Evolutionary conservation across 2,797 vertebrate species (phyloP).

Genomic region (Anableps anableps): DNA sequence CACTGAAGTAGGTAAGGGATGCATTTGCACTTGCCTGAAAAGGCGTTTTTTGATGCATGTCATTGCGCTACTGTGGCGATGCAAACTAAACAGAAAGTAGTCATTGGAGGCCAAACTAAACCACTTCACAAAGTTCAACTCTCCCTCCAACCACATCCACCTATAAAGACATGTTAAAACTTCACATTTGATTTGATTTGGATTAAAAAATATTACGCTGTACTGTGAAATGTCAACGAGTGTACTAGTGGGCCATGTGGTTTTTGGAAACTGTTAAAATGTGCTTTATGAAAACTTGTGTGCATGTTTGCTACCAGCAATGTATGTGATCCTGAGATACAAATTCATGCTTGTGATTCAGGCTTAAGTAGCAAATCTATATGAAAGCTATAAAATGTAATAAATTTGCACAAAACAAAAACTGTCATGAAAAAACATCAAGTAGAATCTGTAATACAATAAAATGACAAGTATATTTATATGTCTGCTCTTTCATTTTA

Average conservation of each 20-base stretch:
- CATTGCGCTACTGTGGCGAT: background rate
- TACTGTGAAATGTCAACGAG: background rate
- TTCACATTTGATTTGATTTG: background rate
- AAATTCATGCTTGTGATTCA: background rate
- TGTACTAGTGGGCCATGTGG: background rate
- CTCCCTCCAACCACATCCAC: background rate
- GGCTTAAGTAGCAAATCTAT: background rate
- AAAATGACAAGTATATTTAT: background rate
- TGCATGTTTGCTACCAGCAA: background rate
- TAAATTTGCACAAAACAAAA: background rate
- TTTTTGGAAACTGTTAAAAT: background rate
- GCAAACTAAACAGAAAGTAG: slow-evolving; percentile 15
- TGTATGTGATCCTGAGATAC: background rate
- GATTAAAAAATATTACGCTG: background rate
- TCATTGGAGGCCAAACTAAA: background rate
- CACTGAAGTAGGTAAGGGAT: background rate
- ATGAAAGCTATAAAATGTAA: background rate
- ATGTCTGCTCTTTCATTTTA: background rate
- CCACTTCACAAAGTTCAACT: slow-evolving; percentile 5
- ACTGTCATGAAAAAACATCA: background rate
- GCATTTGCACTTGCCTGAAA: background rate
- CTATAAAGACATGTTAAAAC: background rate
- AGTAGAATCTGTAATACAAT: background rate
- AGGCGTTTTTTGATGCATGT: background rate
- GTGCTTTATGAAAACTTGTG: background rate